A percentile compares a stretch with the other conserved stretches of the same genome.
Evolutionary conservation across 1,140 invertebrate genomes (phyloP).

Genomic region (Heliconius himera): DNA sequence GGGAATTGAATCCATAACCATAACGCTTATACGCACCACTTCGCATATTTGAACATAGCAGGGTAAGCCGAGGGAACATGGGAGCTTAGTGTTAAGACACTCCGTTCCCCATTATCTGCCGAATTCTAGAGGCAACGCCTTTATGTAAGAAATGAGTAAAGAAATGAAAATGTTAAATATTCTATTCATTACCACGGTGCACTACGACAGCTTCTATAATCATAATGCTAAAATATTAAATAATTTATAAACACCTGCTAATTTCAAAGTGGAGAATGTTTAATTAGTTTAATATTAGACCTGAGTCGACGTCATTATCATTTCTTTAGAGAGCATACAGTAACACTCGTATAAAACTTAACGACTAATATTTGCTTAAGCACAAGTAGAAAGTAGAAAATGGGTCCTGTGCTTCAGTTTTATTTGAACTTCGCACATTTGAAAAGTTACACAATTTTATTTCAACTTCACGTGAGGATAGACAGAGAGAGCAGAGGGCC

Average conservation of each 20-base stretch:
- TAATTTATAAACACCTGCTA: not conserved
- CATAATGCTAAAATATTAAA: not conserved
- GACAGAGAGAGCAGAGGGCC: too few relatives aligned
- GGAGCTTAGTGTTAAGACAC: too few relatives aligned
- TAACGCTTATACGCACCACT: not conserved
- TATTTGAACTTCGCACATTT: constrained; percentile 37
- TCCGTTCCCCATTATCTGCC: too few relatives aligned
- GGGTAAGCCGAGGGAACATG: too few relatives aligned
- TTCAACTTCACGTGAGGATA: too few relatives aligned
- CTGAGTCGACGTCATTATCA: constrained; percentile 48
- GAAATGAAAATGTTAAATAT: too few relatives aligned
- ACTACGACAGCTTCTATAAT: too few relatives aligned
- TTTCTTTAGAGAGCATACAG: constrained; percentile 62
- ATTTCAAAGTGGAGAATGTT: not conserved
- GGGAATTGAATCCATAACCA: not conserved
- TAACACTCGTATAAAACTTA: constrained; percentile 70
- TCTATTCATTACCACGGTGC: too few relatives aligned
- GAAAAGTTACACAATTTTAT: not conserved
- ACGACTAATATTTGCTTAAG: constrained; percentile 67
- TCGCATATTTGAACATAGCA: too few relatives aligned
- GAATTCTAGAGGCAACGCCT: too few relatives aligned
- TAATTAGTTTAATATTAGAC: constrained; percentile 31
- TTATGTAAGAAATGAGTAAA: too few relatives aligned
- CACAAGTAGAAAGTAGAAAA: constrained; percentile 49
- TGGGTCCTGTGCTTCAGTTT: constrained; percentile 40